These are phyloP conservation scores for Triplophysa dalaica DNA, from an alignment of 2,113 vertebrate genomes.

Conservation along the genomic window DNA sequence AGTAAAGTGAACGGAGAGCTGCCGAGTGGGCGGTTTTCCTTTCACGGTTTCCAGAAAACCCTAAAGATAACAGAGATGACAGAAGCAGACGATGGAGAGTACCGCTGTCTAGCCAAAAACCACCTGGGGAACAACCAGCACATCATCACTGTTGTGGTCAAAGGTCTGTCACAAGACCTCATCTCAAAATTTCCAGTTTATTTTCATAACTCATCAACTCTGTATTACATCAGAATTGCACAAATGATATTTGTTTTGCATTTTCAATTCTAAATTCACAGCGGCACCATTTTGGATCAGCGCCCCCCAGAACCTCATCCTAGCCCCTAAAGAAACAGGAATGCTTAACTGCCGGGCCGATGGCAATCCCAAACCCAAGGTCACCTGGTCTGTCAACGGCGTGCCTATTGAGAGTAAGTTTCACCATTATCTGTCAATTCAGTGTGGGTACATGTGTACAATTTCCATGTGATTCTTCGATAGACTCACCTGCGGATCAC, in stretches of 20 bases:
- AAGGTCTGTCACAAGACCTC: conserved; percentile 75
- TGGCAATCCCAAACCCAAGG: conserved; percentile 87
- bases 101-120: conserved; percentile 88
- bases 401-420: conserved; percentile 86
- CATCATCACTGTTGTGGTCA: conserved; percentile 87
- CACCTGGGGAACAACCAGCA: conserved; percentile 78
- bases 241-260: too few relatives aligned
- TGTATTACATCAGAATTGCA: neutral
- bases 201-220: too few relatives aligned
- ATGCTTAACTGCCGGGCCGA: conserved; percentile 85
- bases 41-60: conserved; percentile 87
- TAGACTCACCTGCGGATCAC: conserved; percentile 84
- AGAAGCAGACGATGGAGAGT: conserved; percentile 87
- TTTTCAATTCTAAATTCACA: conserved; percentile 55
- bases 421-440: neutral
- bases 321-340: conserved; percentile 92
- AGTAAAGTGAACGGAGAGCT: conserved; percentile 85
- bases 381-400: conserved; percentile 90
- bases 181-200: neutral
- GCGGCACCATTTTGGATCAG: conserved; percentile 95
- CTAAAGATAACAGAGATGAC: conserved; percentile 85
- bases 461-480: conserved; percentile 15
- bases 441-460: neutral
- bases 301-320: conserved; percentile 87
- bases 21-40: conserved; percentile 76